phyloP scores from a whole-genome alignment of 2,797 vertebrate species.

The Danio tinwini region DNA sequence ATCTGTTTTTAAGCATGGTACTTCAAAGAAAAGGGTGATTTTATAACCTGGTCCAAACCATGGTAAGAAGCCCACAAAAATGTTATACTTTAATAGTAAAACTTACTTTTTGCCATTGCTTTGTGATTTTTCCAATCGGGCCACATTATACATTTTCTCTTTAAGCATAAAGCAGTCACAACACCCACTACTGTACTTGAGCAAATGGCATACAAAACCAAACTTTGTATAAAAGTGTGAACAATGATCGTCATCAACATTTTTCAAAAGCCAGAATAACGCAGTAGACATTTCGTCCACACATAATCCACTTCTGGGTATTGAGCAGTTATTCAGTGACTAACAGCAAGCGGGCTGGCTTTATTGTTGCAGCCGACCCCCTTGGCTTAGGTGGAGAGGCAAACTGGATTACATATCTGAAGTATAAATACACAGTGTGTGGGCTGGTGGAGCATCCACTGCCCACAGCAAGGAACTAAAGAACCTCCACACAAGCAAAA shows the following conservation, averaged over 20 bases:
- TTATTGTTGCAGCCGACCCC: constrained; percentile 56
- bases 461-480: constrained; percentile 66
- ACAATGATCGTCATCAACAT: constrained; percentile 35
- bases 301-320: constrained; percentile 47
- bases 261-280: constrained; percentile 51
- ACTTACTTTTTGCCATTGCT: neutral
- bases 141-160: neutral
- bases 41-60: neutral
- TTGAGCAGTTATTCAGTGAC: constrained; percentile 35
- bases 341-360: constrained; percentile 41
- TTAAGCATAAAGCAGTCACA: constrained; percentile 7
- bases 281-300: constrained; percentile 32
- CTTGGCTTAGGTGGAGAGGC: constrained; percentile 50
- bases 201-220: neutral
- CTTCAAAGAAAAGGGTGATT: neutral
- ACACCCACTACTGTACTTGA: neutral
- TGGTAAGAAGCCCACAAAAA: neutral
- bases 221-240: neutral
- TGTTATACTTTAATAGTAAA: neutral
- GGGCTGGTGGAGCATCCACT: constrained; percentile 71
- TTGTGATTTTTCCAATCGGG: neutral
- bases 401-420: constrained; percentile 50
- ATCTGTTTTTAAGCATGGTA: neutral
- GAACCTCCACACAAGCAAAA: constrained; percentile 25
- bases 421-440: constrained; percentile 79